Percentiles rank a stretch among this genome's conserved stretches.
Conservation (phyloP, 1,140 invertebrate genomes). For the Hylaeus volcanicus region DNA sequence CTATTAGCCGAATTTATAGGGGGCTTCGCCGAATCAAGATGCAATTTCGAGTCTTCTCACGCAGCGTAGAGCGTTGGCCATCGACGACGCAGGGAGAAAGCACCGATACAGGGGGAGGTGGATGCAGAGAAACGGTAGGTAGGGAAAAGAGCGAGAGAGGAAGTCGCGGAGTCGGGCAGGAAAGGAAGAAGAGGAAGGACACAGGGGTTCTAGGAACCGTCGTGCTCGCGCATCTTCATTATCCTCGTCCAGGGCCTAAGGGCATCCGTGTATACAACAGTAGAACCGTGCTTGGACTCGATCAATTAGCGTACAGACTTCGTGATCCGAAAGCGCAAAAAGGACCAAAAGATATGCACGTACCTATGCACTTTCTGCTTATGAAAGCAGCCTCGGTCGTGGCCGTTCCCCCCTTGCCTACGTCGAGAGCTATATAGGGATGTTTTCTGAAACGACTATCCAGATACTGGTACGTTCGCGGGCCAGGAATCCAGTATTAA, state of each 20-base stretch:
- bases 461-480: not conserved
- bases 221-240: conserved; percentile 74
- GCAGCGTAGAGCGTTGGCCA: conserved; percentile 14
- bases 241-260: conserved; percentile 54
- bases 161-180: not conserved
- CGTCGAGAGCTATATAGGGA: not conserved
- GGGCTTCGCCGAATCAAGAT: conserved; percentile 42
- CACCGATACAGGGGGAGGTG: not conserved
- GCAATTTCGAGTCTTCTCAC: conserved; percentile 36
- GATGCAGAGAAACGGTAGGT: not conserved
- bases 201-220: conserved; percentile 66
- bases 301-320: conserved; percentile 70
- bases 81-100: not conserved
- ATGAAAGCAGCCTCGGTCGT: conserved; percentile 55
- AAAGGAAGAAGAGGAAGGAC: conserved; percentile 24
- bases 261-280: conserved; percentile 57
- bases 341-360: conserved; percentile 57
- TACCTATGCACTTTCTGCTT: conserved; percentile 61
- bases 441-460: not conserved
- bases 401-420: conserved; percentile 3
- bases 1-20: conserved; percentile 61
- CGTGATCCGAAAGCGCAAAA: conserved; percentile 63
- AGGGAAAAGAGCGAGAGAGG: conserved; percentile 15
- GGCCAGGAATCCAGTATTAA: not conserved
- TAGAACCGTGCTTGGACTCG: conserved; percentile 60